These are phyloP conservation scores for Oryzias curvinotus DNA, from an alignment of 2,113 vertebrate species.

Conservation along the genomic window DNA sequence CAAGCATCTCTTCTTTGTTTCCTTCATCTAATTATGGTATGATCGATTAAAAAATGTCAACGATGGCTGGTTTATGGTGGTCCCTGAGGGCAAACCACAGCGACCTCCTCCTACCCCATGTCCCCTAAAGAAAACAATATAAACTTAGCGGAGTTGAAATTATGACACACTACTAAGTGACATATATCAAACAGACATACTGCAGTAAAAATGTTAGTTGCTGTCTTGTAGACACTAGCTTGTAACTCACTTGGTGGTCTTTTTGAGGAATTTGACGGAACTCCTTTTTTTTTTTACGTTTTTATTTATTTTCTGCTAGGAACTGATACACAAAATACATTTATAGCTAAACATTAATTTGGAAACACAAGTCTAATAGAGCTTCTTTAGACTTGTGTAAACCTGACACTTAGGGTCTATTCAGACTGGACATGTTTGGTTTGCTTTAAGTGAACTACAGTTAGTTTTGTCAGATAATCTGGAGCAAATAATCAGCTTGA, in stretches of 20 bases:
- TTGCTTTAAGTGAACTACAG: no score
- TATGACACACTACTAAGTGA: conserved; percentile 61
- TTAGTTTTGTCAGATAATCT: no score
- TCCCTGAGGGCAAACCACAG: conserved; percentile 18
- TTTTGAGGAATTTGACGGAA: background rate
- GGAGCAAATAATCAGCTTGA: no score
- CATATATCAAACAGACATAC: conserved; percentile 71
- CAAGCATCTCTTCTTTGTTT: conserved; percentile 42
- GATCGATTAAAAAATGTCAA: conserved; percentile 22
- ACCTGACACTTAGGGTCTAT: no score
- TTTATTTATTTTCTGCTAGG: no score
- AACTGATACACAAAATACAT: no score
- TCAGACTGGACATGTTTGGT: no score
- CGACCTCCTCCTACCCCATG: conserved; percentile 7
- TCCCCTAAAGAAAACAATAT: conserved; percentile 44
- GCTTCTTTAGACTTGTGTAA: no score
- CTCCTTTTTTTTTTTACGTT: no score
- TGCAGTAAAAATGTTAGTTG: conserved; percentile 69
- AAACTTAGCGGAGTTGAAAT: conserved; percentile 22
- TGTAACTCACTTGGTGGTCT: conserved; percentile 62
- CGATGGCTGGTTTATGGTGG: conserved; percentile 41
- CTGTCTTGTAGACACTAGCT: conserved; percentile 45
- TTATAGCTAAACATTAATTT: no score
- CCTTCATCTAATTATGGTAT: conserved; percentile 30
- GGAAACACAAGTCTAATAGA: no score